Percentiles rank a stretch among this genome's conserved stretches.
These are phyloP conservation scores for Rhinolophus ferrumequinum DNA, from an alignment of 2,113 vertebrate species.

Conservation along the genomic window DNA sequence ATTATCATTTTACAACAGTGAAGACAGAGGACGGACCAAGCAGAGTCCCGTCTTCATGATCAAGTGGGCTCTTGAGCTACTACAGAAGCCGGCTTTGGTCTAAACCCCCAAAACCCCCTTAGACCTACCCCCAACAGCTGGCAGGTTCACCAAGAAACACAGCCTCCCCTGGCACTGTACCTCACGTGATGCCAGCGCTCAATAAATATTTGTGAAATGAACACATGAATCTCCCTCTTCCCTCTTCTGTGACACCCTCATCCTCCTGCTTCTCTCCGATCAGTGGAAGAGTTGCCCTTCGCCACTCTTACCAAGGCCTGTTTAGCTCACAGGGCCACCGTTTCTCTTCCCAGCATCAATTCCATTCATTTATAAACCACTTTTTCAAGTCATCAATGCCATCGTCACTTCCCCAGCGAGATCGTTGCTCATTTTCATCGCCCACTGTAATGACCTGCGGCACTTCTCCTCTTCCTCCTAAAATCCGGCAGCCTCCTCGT, in stretches of 20 bases:
- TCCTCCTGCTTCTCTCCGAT: background rate
- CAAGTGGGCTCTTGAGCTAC: background rate
- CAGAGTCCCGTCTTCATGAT: background rate
- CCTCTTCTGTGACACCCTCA: background rate
- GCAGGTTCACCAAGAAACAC: background rate
- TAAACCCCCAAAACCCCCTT: background rate
- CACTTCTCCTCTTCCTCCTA: background rate
- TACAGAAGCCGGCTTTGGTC: background rate
- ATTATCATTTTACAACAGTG: background rate
- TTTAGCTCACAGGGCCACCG: background rate
- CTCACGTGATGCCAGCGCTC: background rate
- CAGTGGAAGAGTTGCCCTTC: background rate
- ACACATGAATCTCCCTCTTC: background rate
- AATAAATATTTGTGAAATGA: background rate
- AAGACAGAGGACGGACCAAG: background rate
- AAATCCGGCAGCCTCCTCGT: background rate
- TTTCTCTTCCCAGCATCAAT: background rate
- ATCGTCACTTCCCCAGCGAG: background rate
- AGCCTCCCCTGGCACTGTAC: too few species aligned
- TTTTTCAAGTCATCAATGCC: background rate
- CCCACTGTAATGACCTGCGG: background rate
- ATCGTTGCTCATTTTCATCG: background rate
- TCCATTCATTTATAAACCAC: background rate
- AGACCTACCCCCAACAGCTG: background rate
- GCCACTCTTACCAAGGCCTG: background rate